Percentiles rank a stretch among this genome's conserved stretches.
phyloP scores from a whole-genome alignment of 2,113 vertebrate genomes.

The Urocolius indicus region DNA sequence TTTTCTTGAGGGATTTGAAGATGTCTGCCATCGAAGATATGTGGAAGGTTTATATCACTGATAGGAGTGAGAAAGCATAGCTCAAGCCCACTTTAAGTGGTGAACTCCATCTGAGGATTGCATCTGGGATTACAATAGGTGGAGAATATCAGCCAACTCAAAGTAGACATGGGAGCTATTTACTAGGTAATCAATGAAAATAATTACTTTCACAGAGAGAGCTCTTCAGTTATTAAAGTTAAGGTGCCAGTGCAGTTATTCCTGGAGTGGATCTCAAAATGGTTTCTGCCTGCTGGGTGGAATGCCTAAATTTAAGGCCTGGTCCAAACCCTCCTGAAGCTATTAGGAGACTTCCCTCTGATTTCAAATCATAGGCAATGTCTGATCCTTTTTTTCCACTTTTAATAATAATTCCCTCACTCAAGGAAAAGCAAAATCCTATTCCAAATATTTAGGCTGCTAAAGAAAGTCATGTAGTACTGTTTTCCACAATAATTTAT shows the following conservation, averaged over 20 bases:
- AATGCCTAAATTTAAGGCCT: neutral
- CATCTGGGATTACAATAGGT: neutral
- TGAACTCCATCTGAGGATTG: neutral
- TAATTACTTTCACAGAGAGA: neutral
- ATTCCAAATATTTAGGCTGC: constrained; percentile 49
- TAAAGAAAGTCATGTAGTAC: constrained; percentile 26
- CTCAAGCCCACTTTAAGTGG: neutral
- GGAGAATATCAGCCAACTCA: neutral
- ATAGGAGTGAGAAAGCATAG: neutral
- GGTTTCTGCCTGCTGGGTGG: neutral
- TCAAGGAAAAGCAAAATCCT: constrained; percentile 4
- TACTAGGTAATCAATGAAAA: neutral
- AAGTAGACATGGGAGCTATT: neutral
- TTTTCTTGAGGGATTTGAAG: constrained; percentile 28
- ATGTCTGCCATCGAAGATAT: neutral
- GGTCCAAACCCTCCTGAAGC: neutral
- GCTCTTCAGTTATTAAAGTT: neutral
- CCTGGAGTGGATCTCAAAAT: neutral
- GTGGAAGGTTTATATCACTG: neutral
- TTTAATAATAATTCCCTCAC: constrained; percentile 10
- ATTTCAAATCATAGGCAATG: neutral
- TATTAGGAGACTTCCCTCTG: neutral
- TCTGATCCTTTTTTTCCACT: neutral
- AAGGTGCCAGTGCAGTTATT: neutral
- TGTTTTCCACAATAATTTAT: constrained; percentile 44